Evolutionary conservation across 2,797 vertebrate species (phyloP), one percentile per base, ranked within the genome.

Genomic region (Micrastur ruficollis): DNA sequence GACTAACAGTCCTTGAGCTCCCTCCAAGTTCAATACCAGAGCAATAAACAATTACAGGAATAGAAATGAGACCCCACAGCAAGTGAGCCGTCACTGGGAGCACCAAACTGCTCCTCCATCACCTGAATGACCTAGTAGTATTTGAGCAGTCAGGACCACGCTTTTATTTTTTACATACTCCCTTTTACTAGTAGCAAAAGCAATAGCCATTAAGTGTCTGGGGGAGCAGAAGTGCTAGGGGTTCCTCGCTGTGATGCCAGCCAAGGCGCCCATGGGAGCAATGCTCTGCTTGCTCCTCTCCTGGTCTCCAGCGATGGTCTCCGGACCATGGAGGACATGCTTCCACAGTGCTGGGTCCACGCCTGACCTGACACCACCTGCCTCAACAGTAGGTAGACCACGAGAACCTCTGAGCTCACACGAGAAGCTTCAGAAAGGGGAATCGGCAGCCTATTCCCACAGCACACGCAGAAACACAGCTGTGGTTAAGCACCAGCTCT

Each of bases 401-500:
- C 0, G 0, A 32, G 61, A 21, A 42, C 8, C 23, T 78, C 2
- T 8, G 47, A 40, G 61, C 16, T 63, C 2, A 4, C 2, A 3
- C 8, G 9, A 71, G 63, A 25, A 40, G 36, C n/a, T 32, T 42
- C 83, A 85, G 67, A 29, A 85, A 59, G 32, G 76, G n/a, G 74
- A 93, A 36, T 31, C 2, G 2, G 4, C 31, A 17, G 47, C 14
- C 34, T 13, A 73, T n/a, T 78, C 66, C 49, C 83, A 49, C 63
- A 89, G 82, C 52, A 31, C 44, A 65, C 1, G 17, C 81, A 82
- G 78, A n/a, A 27, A 38, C 74, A 56, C 21, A 3, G 81, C 89
- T 94, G 96, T 58, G 95, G 85, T 86, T 75, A 79, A 68, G 80
- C 89, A 36, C 52, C 71, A 86, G 79, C 75, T 65, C 87, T 91